Evolutionary conservation across 2,797 vertebrate genomes (phyloP), one percentile per base, ranked within the genome.

Genomic region (Fundulus diaphanus): DNA sequence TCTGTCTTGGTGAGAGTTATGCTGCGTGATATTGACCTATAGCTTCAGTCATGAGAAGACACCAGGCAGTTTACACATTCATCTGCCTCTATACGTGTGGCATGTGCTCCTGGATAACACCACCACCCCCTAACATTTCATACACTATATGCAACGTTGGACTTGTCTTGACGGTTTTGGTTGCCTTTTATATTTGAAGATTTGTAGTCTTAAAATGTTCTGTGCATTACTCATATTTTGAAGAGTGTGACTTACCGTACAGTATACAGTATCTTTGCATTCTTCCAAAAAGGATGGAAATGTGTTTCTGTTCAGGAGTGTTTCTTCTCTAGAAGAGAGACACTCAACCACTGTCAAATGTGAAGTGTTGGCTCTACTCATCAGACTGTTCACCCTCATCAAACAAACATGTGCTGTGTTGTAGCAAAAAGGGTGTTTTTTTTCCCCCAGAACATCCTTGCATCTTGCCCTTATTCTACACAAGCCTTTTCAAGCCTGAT

Each of bases 21-120:
- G 85, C 88, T 84, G 85, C 88, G 84, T 82, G 70, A 82, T 80
- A 66, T 66, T 92, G 85, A 92, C 91, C 90, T 90, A 76, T 80
- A 79, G 86, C 75, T 84, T 69, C 67, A 51, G 82, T 89, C 81
- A 73, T 68, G 83, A 88, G 73, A 90, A 59, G 48, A 61, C 88
- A 72, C 68, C 33, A 51, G 78, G 81, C 82, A 76, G 74, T 90
- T 88, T 61, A 54, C 69, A 81, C 74, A 72, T 85, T 59, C 77
- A 70, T 85, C 74, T 82, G 33, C 44, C 52, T 78, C 67, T 59
- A 65, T 54, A 35, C 74, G 56, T 68, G 68, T 37, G 44, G 54
- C 78, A 76, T 24, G 8, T 1, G 2, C 52, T 69, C 27, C 7
- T 31, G 37, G 31, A 69, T 48, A 77, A 74, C n/a, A n/a, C n/a